Percentiles rank a stretch among this genome's conserved stretches.
phyloP scores from a whole-genome alignment of 2,888 invertebrate species.

The Mesorhabditis spiculigera region DNA sequence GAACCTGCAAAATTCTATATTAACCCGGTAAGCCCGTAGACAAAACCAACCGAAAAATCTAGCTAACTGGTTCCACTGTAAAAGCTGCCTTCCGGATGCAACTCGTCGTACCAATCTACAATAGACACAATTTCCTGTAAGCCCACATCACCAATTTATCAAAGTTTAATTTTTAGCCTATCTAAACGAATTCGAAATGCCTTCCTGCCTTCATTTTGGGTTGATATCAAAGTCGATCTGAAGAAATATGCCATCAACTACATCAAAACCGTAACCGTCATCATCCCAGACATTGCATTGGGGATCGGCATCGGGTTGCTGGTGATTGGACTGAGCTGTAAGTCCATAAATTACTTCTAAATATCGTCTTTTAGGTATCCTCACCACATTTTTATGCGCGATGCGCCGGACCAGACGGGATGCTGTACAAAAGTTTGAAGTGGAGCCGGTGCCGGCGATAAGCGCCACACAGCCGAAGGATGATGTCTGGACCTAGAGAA shows the following conservation, averaged over 20 bases:
- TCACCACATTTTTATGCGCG: too few relatives aligned
- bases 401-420: too few relatives aligned
- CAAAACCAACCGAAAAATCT: slow-evolving; percentile 3
- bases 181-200: slow-evolving; percentile 22
- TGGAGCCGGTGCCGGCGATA: too few relatives aligned
- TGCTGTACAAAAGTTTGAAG: too few relatives aligned
- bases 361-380: too few relatives aligned
- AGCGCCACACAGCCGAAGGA: too few relatives aligned
- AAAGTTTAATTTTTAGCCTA: slow-evolving; percentile 15
- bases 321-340: slow-evolving; percentile 6
- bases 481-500: too few relatives aligned
- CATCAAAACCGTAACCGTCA: slow-evolving; percentile 25
- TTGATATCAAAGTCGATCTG: slow-evolving; percentile 27
- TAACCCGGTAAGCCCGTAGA: slow-evolving; percentile 27
- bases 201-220: slow-evolving; percentile 33
- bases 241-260: slow-evolving; percentile 32
- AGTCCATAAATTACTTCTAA: too few relatives aligned
- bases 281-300: slow-evolving; percentile 27
- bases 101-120: slow-evolving; percentile 37
- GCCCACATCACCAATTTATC: slow-evolving; percentile 4
- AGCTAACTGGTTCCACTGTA: slow-evolving; percentile 41
- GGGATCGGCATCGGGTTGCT: slow-evolving; percentile 31
- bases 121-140: slow-evolving; percentile 15
- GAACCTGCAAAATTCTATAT: slow-evolving; percentile 37
- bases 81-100: slow-evolving; percentile 41